Evolutionary conservation across 2,888 invertebrate species (phyloP).

Genomic region (Dicyrtomina minuta): DNA sequence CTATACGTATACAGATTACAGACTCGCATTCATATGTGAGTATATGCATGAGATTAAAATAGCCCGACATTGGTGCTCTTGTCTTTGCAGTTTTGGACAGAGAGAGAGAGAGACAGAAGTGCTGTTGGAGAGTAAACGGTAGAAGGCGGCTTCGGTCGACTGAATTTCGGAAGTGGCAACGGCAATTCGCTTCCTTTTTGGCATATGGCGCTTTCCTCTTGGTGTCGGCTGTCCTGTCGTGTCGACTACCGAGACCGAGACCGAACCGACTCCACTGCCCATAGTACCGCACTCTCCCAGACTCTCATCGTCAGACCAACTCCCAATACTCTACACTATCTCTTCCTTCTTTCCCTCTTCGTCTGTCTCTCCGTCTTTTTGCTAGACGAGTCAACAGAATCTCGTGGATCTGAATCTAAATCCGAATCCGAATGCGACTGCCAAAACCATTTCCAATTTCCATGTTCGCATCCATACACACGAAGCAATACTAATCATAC

Average conservation of each 20-base stretch:
- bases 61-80: too few species aligned
- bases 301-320: background rate
- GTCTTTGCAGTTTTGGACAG: too few species aligned
- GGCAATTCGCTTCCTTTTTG: slow-evolving; percentile 33
- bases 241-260: slow-evolving; percentile 1
- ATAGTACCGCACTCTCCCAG: background rate
- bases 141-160: slow-evolving; percentile 15
- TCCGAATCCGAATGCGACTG: too few species aligned
- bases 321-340: slow-evolving; percentile 8
- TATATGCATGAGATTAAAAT: too few species aligned
- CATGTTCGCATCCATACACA: too few species aligned
- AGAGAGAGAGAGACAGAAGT: background rate
- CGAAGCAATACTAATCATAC: too few species aligned
- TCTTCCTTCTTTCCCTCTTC: slow-evolving; percentile 1
- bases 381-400: too few species aligned
- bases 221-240: slow-evolving; percentile 17
- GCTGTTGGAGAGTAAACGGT: background rate
- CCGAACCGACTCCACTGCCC: slow-evolving; percentile 33
- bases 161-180: slow-evolving; percentile 32
- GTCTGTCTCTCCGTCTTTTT: too few species aligned
- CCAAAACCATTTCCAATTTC: too few species aligned
- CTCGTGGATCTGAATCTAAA: too few species aligned
- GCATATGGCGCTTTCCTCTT: slow-evolving; percentile 23
- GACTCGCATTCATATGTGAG: too few species aligned
- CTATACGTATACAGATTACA: too few species aligned